Conservation (phyloP, 2,113 vertebrate genomes). For the Oenanthe melanoleuca region DNA sequence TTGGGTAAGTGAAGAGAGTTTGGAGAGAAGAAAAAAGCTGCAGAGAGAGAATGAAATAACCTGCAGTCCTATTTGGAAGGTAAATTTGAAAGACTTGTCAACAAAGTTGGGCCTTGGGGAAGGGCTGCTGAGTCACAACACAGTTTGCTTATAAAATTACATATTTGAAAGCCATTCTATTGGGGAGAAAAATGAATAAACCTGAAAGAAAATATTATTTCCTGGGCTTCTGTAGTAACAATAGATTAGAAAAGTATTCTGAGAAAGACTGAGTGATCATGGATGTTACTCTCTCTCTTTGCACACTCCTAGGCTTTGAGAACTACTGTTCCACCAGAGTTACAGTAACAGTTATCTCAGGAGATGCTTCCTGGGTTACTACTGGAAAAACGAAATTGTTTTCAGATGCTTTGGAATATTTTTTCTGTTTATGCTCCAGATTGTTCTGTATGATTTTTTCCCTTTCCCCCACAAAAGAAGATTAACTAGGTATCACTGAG, state of each 20-base stretch:
- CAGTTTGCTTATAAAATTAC: background rate
- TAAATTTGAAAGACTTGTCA: background rate
- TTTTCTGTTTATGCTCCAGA: background rate
- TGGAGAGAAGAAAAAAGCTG: background rate
- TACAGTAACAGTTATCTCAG: background rate
- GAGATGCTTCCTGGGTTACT: background rate
- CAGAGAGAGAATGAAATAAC: background rate
- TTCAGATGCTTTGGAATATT: background rate
- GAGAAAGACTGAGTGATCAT: fast-evolving
- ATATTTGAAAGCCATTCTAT: background rate
- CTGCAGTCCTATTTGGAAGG: background rate
- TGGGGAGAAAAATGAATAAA: background rate
- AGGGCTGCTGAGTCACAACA: background rate
- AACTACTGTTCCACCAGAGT: background rate
- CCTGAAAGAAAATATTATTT: background rate
- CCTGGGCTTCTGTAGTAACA: background rate
- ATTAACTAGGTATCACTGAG: background rate
- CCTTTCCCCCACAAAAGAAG: background rate
- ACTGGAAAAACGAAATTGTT: background rate
- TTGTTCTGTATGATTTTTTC: background rate
- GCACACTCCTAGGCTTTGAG: background rate
- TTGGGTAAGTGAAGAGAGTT: background rate
- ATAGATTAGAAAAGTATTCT: background rate
- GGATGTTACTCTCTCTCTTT: background rate
- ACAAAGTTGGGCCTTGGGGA: background rate